Base-by-base conservation (phyloP, 1,140 invertebrate species). In the Papilio polytes region DNA sequence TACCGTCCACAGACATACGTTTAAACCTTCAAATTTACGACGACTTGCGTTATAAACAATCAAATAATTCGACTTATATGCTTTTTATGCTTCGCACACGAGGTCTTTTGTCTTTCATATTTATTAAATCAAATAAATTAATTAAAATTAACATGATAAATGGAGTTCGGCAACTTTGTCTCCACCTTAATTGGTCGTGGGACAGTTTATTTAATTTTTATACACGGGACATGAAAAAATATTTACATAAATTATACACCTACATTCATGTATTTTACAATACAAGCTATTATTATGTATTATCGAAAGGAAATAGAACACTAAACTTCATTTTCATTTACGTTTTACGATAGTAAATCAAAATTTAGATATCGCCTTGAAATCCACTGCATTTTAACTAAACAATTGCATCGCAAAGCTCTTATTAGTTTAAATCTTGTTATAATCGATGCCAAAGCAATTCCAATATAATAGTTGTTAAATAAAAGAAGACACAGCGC, bases 31-130 rank as follows among this genome's bases (percentile, higher is more conserved):
- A 74, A 85, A 78, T 93, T 94, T 93, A 94, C 84, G 89, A 86
- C 81, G 76, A 82, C 88, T 89, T 92, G 89, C 88, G 86, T 92
- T 91, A 92, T 93, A 93, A 92, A 94, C 85, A 91, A 92, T 92
- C 86, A 84, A 86, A 88, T 91, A 88, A 86, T 88, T 90, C 81
- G 81, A 78, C 82, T 84, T 82, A 74, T 82, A 66, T 66, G 78
- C 56, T 78, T 77, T 63, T 70, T 70, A 70, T 70, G 81, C 84
- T 83, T 87, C 85, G 77, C 83, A 82, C 66, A 66, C 48, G 82
- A 86, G 82, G 80, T 53, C 76, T 81, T 81, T 88, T 83, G 83
- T 78, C 79, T 82, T 70, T 70, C 15, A 31, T 70, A 31, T 70
- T 31, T 31, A 36, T 70, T 70, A 70, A 70, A 70, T 70, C 13